A percentile compares a stretch with the other conserved stretches of the same genome.
phyloP scores from a whole-genome alignment of 2,113 vertebrate species.

The Amphiprion ocellaris region DNA sequence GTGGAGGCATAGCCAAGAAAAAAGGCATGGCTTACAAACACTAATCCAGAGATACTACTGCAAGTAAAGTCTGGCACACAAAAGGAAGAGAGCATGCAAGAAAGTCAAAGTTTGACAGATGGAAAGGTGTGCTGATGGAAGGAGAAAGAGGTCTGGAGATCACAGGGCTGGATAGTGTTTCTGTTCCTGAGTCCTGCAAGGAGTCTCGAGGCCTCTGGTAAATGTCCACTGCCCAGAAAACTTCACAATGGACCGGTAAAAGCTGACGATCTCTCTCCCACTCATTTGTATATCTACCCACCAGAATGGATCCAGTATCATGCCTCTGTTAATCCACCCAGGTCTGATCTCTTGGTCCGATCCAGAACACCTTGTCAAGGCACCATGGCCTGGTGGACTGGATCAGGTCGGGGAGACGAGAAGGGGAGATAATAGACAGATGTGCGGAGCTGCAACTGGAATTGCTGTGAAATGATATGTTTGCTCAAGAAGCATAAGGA shows the following conservation, averaged over 20 bases:
- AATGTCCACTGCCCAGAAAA: constrained; percentile 68
- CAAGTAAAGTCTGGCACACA: constrained; percentile 49
- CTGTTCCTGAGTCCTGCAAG: constrained; percentile 51
- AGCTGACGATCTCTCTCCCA: constrained; percentile 44
- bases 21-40: constrained; percentile 19
- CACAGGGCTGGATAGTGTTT: constrained; percentile 76
- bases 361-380: constrained; percentile 61
- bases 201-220: constrained; percentile 68
- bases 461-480: constrained; percentile 67
- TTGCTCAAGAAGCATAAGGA: constrained; percentile 53
- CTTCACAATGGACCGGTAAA: constrained; percentile 27
- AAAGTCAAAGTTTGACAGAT: constrained; percentile 57
- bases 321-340: constrained; percentile 39
- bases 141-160: constrained; percentile 75
- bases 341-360: constrained; percentile 44
- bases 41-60: constrained; percentile 42
- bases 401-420: constrained; percentile 1
- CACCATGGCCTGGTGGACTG: constrained; percentile 27
- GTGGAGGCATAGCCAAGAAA: constrained; percentile 2
- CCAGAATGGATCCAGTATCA: constrained; percentile 55
- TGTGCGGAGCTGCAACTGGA: constrained; percentile 45
- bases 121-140: constrained; percentile 70
- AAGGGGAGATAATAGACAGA: constrained; percentile 29
- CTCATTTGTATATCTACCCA: constrained; percentile 49
- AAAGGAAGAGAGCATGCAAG: constrained; percentile 30